Evolutionary conservation across 2,113 vertebrate species (phyloP).

Genomic region (Indicator maculatus): DNA sequence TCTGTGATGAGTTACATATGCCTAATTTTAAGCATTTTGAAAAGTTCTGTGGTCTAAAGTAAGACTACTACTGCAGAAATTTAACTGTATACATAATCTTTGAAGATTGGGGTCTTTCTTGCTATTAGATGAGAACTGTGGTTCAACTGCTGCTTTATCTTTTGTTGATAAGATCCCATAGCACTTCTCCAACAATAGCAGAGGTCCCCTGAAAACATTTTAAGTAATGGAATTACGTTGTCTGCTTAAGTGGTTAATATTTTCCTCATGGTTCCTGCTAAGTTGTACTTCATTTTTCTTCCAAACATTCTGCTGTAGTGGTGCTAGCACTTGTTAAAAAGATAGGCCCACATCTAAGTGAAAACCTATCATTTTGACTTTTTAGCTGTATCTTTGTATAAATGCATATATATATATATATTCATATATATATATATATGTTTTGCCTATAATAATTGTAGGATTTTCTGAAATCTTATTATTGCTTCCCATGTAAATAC

Average conservation of each 20-base stretch:
- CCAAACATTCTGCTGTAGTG: neutral
- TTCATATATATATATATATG: neutral
- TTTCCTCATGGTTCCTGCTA: slow-evolving; percentile 1
- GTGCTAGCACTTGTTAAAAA: neutral
- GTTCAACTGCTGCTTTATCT: neutral
- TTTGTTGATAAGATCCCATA: neutral
- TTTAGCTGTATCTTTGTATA: neutral
- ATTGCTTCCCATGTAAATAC: neutral
- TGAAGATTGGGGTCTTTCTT: neutral
- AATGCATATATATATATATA: neutral
- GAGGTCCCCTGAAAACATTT: neutral
- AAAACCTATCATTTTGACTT: neutral
- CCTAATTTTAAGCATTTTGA: neutral
- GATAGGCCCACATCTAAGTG: neutral
- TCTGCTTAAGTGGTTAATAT: neutral
- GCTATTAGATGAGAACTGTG: neutral
- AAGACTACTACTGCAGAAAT: neutral
- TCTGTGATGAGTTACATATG: neutral
- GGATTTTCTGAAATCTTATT: neutral
- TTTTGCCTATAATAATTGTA: neutral
- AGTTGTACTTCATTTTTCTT: neutral
- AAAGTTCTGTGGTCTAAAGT: neutral
- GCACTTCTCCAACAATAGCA: neutral
- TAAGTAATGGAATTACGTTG: neutral
- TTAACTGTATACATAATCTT: neutral